These are phyloP conservation scores for Alcedo atthis DNA, from an alignment of 2,797 vertebrate species.

Conservation along the genomic window DNA sequence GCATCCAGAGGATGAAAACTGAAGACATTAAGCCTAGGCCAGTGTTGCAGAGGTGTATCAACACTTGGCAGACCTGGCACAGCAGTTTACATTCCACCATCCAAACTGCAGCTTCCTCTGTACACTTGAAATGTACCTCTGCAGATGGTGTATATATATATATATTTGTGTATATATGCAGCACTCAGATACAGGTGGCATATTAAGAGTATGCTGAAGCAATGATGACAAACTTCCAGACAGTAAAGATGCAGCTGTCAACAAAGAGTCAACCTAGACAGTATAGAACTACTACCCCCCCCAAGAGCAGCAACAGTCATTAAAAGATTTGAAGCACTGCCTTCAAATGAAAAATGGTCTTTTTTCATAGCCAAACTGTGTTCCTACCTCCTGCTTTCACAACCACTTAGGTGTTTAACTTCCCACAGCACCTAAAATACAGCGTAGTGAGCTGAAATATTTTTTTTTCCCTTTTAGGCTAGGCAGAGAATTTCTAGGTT, in stretches of 20 bases:
- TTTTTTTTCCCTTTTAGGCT: background rate
- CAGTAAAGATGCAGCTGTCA: background rate
- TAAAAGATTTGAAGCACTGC: background rate
- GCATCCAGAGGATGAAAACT: too few relatives aligned
- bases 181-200: background rate
- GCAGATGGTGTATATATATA: background rate
- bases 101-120: background rate
- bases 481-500: background rate
- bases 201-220: background rate
- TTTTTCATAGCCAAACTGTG: background rate
- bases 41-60: background rate
- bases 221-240: slow-evolving; percentile 19
- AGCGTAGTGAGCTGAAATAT: accelerated
- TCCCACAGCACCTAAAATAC: background rate
- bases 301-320: background rate
- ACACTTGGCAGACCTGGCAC: background rate
- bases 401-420: background rate
- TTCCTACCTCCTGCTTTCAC: background rate
- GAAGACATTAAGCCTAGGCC: too few relatives aligned
- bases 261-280: background rate
- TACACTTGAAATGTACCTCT: background rate
- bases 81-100: background rate
- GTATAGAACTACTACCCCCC: too few relatives aligned
- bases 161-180: background rate
- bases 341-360: background rate